A percentile compares a stretch with the other conserved stretches of the same genome.
These are phyloP conservation scores for Muscina levida DNA, from an alignment of 2,888 invertebrate genomes.

Conservation along the genomic window DNA sequence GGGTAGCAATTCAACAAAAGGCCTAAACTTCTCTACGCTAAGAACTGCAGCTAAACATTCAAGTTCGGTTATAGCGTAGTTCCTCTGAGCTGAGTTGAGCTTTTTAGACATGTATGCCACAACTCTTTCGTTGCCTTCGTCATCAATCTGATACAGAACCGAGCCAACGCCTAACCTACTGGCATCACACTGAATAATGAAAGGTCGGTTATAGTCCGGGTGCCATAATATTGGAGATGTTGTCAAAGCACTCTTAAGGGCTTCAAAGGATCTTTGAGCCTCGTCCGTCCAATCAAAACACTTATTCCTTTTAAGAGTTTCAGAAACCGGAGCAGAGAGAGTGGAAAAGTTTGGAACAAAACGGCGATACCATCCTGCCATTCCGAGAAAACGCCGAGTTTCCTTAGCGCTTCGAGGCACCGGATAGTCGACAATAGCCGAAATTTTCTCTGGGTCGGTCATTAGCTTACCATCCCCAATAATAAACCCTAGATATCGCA, in stretches of 20 bases:
- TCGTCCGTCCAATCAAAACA: too few relatives aligned
- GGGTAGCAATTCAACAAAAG: slow-evolving; percentile 35
- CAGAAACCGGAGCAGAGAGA: too few relatives aligned
- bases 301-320: too few relatives aligned
- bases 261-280: slow-evolving; percentile 29
- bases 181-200: slow-evolving; percentile 30
- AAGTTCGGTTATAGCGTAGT: slow-evolving; percentile 46
- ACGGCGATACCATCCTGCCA: too few relatives aligned
- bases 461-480: too few relatives aligned
- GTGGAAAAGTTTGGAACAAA: too few relatives aligned
- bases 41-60: slow-evolving; percentile 49
- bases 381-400: too few relatives aligned
- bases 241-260: slow-evolving; percentile 33
- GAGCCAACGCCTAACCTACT: slow-evolving; percentile 31
- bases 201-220: slow-evolving; percentile 31
- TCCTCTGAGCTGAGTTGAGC: background rate
- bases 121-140: slow-evolving; percentile 28
- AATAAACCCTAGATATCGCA: too few relatives aligned
- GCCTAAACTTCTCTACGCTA: slow-evolving; percentile 25
- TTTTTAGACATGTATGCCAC: slow-evolving; percentile 62
- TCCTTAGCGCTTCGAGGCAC: too few relatives aligned
- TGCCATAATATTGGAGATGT: slow-evolving; percentile 41
- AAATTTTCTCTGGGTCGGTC: too few relatives aligned
- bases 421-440: too few relatives aligned
- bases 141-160: slow-evolving; percentile 44